phyloP scores from a whole-genome alignment of 2,113 vertebrate species.

The Paracanthobrama guichenoti region DNA sequence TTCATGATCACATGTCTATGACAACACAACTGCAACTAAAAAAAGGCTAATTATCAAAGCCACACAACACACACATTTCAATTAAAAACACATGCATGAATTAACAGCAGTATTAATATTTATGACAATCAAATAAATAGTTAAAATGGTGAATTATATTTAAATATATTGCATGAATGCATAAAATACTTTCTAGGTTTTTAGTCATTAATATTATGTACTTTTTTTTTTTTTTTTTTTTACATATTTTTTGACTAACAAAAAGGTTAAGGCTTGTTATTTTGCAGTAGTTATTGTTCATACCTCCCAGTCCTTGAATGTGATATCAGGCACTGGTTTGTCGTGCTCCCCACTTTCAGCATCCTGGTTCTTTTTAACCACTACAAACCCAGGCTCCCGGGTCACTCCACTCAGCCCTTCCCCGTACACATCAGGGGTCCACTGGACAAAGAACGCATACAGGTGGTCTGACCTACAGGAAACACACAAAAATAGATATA shows the following conservation, averaged over 20 bases:
- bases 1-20: constrained; percentile 26
- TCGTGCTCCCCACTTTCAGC: constrained; percentile 79
- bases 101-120: not conserved
- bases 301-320: constrained; percentile 97
- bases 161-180: not conserved
- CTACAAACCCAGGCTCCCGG: constrained; percentile 92
- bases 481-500: not conserved
- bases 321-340: constrained; percentile 73
- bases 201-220: no score
- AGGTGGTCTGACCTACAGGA: constrained; percentile 90
- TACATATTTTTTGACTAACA: not conserved
- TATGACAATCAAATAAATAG: not conserved
- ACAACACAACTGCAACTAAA: not conserved
- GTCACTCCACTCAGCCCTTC: constrained; percentile 86
- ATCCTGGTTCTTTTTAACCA: constrained; percentile 90
- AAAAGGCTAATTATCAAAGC: not conserved
- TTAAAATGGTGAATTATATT: not conserved
- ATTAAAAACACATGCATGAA: not conserved
- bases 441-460: constrained; percentile 98
- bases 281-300: constrained; percentile 33
- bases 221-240: no score
- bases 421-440: constrained; percentile 94
- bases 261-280: constrained; percentile 16
- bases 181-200: not conserved
- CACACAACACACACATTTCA: not conserved